Base-by-base conservation (phyloP, 2,797 vertebrate species). In the Gallirallus australis region DNA sequence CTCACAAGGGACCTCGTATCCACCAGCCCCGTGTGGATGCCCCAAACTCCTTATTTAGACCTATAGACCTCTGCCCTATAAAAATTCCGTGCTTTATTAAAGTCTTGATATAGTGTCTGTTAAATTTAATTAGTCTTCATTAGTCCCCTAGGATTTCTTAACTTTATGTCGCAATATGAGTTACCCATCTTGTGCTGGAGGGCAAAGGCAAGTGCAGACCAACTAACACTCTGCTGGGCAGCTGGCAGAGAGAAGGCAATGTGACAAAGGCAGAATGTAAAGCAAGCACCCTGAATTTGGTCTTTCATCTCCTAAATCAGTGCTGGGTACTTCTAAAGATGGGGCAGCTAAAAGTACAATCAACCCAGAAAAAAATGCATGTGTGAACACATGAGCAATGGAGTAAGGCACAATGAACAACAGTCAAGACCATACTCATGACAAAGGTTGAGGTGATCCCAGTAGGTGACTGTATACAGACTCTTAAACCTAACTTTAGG, bases 401-500 rank as follows among this genome's bases (percentile, higher is more conserved):
- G 48, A 60, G 17, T 23, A 63, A 60, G 27, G 5, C 5, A 24
- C 40, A 2, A 3, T 12, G 13, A 61, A 28, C 15, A 47, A 13
- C 5, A 1, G 28, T n/a, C 40, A 84, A 82, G 27, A 11, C 11
- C 2, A 0, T 13, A 10, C 12, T 59, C 21, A 9, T 4, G 5
- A 39, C 39, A 61, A 69, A 65, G 2, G 11, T 0, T 75, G 24
- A 79, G n/a, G 8, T 56, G 27, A 52, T 20, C 24, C 57, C 15
- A 76, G 0, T 0, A 61, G 7, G 1, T 61, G 47, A 70, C 40
- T 28, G 19, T 12, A 64, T 10, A 56, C 16, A 82, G 30, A 72
- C 7, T 12, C 37, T 15, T 23, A 35, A 82, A 53, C 11, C 31
- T 78, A n/a, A 52, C 2, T 18, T 63, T 53, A 61, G 12, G 33